These are phyloP conservation scores for Trichomalopsis sarcophagae DNA, from an alignment of 1,140 invertebrate genomes.

Conservation along the genomic window DNA sequence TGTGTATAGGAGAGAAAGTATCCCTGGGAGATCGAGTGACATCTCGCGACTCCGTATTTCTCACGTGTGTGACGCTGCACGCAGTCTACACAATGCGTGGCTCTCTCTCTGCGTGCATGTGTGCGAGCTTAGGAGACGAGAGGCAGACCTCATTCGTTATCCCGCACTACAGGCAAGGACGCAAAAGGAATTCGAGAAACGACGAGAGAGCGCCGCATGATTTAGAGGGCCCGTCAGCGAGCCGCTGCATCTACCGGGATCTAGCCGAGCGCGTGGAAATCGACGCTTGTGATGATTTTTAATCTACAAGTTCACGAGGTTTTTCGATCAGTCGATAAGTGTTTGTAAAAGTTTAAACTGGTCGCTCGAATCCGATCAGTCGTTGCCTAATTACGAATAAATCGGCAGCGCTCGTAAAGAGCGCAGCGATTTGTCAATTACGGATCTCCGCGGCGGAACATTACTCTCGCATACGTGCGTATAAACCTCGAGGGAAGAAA, in stretches of 20 bases:
- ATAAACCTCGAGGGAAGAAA: background rate
- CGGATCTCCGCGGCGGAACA: background rate
- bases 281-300: background rate
- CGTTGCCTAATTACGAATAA: conserved; percentile 21
- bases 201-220: conserved; percentile 32
- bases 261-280: conserved; percentile 24
- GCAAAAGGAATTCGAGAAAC: conserved; percentile 47
- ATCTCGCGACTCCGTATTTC: conserved; percentile 52
- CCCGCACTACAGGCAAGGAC: conserved; percentile 45
- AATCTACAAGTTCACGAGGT: too few species aligned
- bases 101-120: conserved; percentile 41
- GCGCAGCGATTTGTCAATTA: conserved; percentile 13
- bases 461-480: background rate
- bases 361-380: background rate
- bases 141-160: conserved; percentile 59
- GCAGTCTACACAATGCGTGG: conserved; percentile 58
- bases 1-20: conserved; percentile 38
- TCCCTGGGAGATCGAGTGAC: conserved; percentile 49
- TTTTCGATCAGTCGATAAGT: too few species aligned
- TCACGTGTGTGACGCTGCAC: conserved; percentile 54
- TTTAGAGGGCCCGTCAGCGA: conserved; percentile 48
- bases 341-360: background rate
- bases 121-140: conserved; percentile 29
- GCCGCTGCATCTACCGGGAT: conserved; percentile 19
- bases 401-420: background rate